phyloP scores from a whole-genome alignment of 2,797 vertebrate genomes.

The Pagetopsis macropterus region DNA sequence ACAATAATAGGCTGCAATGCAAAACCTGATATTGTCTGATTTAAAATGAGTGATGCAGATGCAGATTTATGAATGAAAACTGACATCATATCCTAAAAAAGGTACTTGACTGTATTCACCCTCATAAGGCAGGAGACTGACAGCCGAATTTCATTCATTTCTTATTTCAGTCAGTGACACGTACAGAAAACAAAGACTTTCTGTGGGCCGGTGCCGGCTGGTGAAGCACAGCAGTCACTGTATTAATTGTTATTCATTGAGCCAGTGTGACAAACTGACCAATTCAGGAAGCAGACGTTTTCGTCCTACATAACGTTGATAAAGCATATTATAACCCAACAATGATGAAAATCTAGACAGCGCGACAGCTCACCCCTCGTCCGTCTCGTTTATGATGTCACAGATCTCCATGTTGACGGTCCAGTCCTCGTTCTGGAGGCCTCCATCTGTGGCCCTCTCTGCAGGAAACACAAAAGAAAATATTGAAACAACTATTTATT shows the following conservation, averaged over 20 bases:
- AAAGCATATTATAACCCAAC: not conserved
- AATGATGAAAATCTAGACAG: not conserved
- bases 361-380: slow-evolving; percentile 89
- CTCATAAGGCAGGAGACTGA: slow-evolving; percentile 13
- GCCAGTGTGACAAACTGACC: slow-evolving; percentile 24
- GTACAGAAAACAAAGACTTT: slow-evolving; percentile 57
- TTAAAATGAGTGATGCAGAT: no score
- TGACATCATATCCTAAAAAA: no score
- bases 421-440: slow-evolving; percentile 97
- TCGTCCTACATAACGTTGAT: not conserved
- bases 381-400: slow-evolving; percentile 98
- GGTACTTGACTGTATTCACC: not conserved
- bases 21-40: no score
- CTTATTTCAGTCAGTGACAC: slow-evolving; percentile 37
- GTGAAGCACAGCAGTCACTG: slow-evolving; percentile 43
- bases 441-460: slow-evolving; percentile 98
- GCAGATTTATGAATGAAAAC: no score
- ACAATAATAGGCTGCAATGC: no score
- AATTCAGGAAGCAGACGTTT: not conserved
- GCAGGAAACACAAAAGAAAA: slow-evolving; percentile 58
- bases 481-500: not conserved
- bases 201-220: slow-evolving; percentile 31
- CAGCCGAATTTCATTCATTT: slow-evolving; percentile 28
- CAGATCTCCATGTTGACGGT: slow-evolving; percentile 99
- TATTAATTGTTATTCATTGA: slow-evolving; percentile 41